Conservation (phyloP, 2,797 vertebrate species). For the Smutsia temminckii region DNA sequence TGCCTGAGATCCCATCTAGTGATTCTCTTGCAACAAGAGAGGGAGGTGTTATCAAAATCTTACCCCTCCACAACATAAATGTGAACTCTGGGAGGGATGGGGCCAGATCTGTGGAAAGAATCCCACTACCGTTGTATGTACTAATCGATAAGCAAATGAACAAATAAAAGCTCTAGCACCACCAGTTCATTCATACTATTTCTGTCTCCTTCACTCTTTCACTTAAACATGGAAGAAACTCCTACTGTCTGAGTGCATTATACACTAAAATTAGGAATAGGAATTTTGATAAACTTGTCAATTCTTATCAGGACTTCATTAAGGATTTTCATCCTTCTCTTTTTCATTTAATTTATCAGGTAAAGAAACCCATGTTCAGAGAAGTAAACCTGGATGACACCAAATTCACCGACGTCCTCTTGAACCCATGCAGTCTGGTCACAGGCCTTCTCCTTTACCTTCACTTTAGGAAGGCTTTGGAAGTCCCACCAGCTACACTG, state of each 20-base stretch:
- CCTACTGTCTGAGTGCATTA: not conserved
- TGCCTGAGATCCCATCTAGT: not conserved
- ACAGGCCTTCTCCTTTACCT: not conserved
- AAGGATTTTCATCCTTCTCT: not conserved
- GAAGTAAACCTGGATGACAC: not conserved
- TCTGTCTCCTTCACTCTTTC: not conserved
- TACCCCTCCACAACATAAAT: not conserved
- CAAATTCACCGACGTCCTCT: not conserved
- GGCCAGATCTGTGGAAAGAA: not conserved
- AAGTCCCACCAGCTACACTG: not conserved
- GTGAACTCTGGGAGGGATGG: not conserved
- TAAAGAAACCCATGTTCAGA: not conserved
- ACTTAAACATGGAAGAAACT: not conserved
- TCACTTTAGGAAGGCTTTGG: not conserved
- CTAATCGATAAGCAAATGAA: not conserved
- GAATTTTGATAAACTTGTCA: not conserved
- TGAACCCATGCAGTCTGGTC: not conserved
- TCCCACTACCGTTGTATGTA: not conserved
- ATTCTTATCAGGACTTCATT: not conserved
- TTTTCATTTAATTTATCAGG: not conserved
- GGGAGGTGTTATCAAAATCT: not conserved
- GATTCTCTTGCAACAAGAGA: not conserved
- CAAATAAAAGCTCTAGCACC: not conserved
- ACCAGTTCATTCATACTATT: not conserved
- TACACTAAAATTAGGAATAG: not conserved